Base-by-base conservation (phyloP, 2,888 invertebrate species). In the Thymelicus acteon region DNA sequence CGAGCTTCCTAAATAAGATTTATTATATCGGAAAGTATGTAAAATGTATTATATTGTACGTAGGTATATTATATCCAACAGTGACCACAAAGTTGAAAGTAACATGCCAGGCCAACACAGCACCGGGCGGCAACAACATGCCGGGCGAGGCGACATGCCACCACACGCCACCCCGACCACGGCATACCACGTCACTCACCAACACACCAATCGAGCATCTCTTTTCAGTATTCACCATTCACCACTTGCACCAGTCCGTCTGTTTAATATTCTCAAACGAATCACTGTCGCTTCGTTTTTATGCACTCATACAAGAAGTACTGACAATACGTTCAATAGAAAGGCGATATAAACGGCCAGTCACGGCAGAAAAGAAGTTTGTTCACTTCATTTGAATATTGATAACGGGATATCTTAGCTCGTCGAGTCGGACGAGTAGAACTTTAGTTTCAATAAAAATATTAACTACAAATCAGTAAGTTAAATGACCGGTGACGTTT, bases 181-280 rank as follows among this genome's bases (percentile, higher is more conserved):
- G 31, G 31, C 31, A 31, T 3, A 31, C 69, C 61, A 70, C 64
- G 69, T 70, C 69, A 69, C 62, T 61, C 67, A 60, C 13, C 57
- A 37, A 8, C 57, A 24, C 54, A 24, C 68, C 61, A 68, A 48
- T 68, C 54, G 47, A 15, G 48, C 13, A 12, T 54, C 54, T 68
- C 69, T 49, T 60, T 69, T 69, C 58, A 48, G 48, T 63, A 69
- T 69, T 63, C 69, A 58, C 47, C 44, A 69, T 69, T 63, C 69
- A 58, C 47, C 44, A 47, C 68, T 57, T 62, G 68, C 57, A 10
- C 31, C 31, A 31, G 31, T 40, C 52, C 31, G 31, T 24, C 68
- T 57, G 57, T 57, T 68, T 62, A 68, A 57, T 62, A 68, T 68
- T 62, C 68, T 61, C 24, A 57, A 52, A 31, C 57, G 57, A 62